A percentile compares a stretch with the other conserved stretches of the same genome.
Conservation (phyloP, 2,888 invertebrate species). For the Anoplius nigerrimus region DNA sequence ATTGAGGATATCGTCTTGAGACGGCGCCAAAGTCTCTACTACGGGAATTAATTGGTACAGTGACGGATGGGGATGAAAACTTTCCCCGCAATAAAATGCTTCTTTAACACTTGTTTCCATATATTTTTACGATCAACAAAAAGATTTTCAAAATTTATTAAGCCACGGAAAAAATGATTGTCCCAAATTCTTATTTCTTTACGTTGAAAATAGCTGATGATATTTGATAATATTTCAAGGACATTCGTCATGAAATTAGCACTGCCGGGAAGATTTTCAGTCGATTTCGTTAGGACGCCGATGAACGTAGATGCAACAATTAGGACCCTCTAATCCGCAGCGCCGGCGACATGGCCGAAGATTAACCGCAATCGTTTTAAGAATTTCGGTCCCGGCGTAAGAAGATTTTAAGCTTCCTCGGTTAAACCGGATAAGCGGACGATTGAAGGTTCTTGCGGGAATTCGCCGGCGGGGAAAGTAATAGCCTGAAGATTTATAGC, state of each 20-base stretch:
- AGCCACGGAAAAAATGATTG: too few species aligned
- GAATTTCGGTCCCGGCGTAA: background rate
- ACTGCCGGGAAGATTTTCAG: too few species aligned
- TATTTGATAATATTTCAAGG: too few species aligned
- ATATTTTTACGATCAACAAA: too few species aligned
- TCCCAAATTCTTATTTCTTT: background rate
- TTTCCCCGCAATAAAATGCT: conserved; percentile 11
- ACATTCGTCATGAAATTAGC: too few species aligned
- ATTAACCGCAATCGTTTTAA: conserved; percentile 2
- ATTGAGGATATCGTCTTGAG: conserved; percentile 50
- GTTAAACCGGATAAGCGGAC: conserved; percentile 8
- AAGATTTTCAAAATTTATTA: background rate
- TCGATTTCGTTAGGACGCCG: too few species aligned
- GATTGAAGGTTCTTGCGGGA: conserved; percentile 9
- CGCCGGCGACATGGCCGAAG: background rate
- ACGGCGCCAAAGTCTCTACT: conserved; percentile 33
- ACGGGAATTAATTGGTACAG: conserved; percentile 41
- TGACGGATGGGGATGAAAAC: conserved; percentile 11
- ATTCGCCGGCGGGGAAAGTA: conserved; percentile 13
- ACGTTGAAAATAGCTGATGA: background rate
- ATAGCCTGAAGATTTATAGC: conserved; percentile 14
- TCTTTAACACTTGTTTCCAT: too few species aligned
- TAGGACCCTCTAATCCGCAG: background rate
- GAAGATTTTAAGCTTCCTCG: background rate
- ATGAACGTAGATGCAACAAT: too few species aligned